phyloP scores from a whole-genome alignment of 1,140 invertebrate species.

The Camponotus floridanus region DNA sequence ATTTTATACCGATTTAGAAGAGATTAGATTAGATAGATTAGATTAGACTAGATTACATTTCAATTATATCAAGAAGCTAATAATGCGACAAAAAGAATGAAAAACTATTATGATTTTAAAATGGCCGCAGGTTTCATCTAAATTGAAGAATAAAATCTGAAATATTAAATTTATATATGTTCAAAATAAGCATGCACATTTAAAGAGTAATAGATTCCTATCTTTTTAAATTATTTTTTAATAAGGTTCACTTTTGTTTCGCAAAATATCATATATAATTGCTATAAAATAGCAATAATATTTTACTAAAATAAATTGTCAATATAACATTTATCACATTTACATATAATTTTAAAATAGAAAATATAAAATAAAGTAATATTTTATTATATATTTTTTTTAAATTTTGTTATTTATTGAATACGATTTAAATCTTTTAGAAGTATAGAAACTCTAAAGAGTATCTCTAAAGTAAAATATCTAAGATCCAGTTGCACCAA shows the following conservation, averaged over 20 bases:
- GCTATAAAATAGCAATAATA: not conserved
- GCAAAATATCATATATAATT: too few species aligned
- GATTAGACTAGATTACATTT: too few species aligned
- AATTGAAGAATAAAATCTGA: not conserved
- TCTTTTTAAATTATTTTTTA: not conserved
- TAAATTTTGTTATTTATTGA: not conserved
- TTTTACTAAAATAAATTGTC: not conserved
- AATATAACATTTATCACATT: not conserved
- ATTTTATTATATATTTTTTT: not conserved
- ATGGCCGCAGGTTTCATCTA: not conserved
- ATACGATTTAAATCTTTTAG: not conserved
- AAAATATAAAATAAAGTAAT: not conserved
- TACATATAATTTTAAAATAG: not conserved
- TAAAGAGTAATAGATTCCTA: not conserved
- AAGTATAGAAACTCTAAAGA: not conserved
- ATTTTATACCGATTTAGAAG: not conserved
- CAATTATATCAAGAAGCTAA: slow-evolving; percentile 10
- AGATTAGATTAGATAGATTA: too few species aligned
- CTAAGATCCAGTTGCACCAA: too few species aligned
- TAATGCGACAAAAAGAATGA: too few species aligned
- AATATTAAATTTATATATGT: not conserved
- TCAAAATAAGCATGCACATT: not conserved
- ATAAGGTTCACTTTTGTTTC: not conserved
- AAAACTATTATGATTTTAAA: not conserved
- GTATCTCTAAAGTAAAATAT: too few species aligned